Evolutionary conservation across 2,888 invertebrate genomes (phyloP).

Genomic region (Xylota segnis): DNA sequence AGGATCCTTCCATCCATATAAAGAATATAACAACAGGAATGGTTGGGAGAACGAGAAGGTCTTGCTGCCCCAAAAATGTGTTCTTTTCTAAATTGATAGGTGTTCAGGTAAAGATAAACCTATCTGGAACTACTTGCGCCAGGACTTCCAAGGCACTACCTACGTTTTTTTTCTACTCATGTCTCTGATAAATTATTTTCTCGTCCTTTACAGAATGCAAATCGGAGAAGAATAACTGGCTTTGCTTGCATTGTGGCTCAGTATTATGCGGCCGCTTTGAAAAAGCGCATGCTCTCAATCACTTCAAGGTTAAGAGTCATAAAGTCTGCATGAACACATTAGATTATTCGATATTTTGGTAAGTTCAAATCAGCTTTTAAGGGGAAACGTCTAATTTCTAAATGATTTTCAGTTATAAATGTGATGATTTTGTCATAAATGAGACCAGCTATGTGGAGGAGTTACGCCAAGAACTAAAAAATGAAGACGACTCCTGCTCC

Average conservation of each 20-base stretch:
- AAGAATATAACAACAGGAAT: no score
- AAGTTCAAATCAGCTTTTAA: slow-evolving; percentile 67
- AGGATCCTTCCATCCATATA: no score
- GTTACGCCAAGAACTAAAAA: slow-evolving; percentile 86
- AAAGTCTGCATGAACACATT: slow-evolving; percentile 92
- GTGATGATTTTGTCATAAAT: slow-evolving; percentile 92
- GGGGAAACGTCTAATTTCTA: not conserved
- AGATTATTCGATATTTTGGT: slow-evolving; percentile 91
- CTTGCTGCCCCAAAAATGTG: no score
- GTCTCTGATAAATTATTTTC: slow-evolving; percentile 4
- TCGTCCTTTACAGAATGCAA: slow-evolving; percentile 86
- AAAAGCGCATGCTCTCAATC: slow-evolving; percentile 90
- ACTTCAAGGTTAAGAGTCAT: slow-evolving; percentile 88
- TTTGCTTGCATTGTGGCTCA: slow-evolving; percentile 90
- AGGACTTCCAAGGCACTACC: not conserved
- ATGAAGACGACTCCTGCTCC: slow-evolving; percentile 81
- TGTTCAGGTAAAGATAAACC: no score
- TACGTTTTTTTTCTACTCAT: not conserved
- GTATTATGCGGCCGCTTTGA: slow-evolving; percentile 92
- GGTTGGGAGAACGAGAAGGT: no score
- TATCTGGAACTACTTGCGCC: no score
- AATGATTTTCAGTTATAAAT: slow-evolving; percentile 88
- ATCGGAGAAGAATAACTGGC: slow-evolving; percentile 89
- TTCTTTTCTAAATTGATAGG: no score
- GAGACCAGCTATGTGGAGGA: slow-evolving; percentile 87